Percentiles rank a stretch among this genome's conserved stretches.
phyloP scores from a whole-genome alignment of 2,797 vertebrate genomes.

The Rallus crepitans region DNA sequence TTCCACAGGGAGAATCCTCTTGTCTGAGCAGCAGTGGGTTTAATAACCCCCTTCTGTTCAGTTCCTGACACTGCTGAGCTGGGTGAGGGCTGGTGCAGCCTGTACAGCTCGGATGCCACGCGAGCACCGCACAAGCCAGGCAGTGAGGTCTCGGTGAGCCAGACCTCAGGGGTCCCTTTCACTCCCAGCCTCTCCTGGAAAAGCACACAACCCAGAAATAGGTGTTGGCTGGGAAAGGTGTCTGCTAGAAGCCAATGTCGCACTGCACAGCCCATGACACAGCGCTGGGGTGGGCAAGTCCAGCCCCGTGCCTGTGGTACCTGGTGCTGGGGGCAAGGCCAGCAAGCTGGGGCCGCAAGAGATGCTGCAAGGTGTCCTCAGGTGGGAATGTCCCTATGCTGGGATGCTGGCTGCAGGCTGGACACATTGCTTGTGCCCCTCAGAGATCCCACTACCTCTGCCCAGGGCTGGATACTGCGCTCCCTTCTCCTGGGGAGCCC shows the following conservation, averaged over 20 bases:
- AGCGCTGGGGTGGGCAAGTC: rapidly evolving
- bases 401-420: rapidly evolving
- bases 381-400: background rate
- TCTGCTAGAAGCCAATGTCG: rapidly evolving
- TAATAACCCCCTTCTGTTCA: background rate
- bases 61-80: background rate
- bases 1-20: background rate
- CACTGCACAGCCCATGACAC: rapidly evolving
- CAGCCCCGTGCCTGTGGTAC: rapidly evolving
- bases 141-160: background rate
- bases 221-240: background rate
- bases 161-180: background rate
- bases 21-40: background rate
- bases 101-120: rapidly evolving
- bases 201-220: background rate
- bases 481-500: background rate
- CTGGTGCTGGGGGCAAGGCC: background rate
- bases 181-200: background rate
- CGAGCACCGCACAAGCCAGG: background rate
- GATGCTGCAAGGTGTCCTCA: background rate
- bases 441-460: background rate
- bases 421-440: background rate
- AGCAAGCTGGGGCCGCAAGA: background rate
- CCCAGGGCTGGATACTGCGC: background rate
- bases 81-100: background rate